These are phyloP conservation scores for Phrynosoma blainvillii DNA, from an alignment of 2,113 vertebrate species.

Conservation along the genomic window DNA sequence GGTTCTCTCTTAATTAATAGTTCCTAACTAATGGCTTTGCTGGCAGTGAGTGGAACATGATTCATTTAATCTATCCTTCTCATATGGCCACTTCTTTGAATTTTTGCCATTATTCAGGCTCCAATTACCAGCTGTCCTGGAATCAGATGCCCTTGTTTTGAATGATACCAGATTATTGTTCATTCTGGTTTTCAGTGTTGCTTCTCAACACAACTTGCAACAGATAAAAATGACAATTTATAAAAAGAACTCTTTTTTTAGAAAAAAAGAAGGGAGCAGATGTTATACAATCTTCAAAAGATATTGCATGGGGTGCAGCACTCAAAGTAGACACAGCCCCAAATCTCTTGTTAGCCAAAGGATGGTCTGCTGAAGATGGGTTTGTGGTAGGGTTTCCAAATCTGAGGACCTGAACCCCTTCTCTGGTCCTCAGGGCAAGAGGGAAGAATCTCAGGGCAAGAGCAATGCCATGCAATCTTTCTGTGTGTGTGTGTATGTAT, in stretches of 20 bases:
- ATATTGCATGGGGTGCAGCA: no score
- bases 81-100: neutral
- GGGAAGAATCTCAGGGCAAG: no score
- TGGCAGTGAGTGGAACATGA: slow-evolving; percentile 41
- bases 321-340: no score
- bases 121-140: neutral
- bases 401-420: no score
- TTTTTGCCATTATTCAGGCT: slow-evolving; percentile 31
- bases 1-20: slow-evolving; percentile 64
- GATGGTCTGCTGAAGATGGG: no score
- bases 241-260: neutral
- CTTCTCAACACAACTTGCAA: neutral
- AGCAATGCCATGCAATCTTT: no score
- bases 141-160: slow-evolving; percentile 7
- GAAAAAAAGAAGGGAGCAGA: no score
- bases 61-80: slow-evolving; percentile 24
- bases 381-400: no score
- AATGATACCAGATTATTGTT: neutral
- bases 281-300: no score
- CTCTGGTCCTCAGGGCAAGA: no score
- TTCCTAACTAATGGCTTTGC: slow-evolving; percentile 46
- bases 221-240: neutral
- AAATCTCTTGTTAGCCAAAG: no score
- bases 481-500: no score
- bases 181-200: neutral